A percentile compares a stretch with the other conserved stretches of the same genome.
Evolutionary conservation across 1,140 invertebrate species (phyloP).

Genomic region (Pseudomyrmex flavicornis): DNA sequence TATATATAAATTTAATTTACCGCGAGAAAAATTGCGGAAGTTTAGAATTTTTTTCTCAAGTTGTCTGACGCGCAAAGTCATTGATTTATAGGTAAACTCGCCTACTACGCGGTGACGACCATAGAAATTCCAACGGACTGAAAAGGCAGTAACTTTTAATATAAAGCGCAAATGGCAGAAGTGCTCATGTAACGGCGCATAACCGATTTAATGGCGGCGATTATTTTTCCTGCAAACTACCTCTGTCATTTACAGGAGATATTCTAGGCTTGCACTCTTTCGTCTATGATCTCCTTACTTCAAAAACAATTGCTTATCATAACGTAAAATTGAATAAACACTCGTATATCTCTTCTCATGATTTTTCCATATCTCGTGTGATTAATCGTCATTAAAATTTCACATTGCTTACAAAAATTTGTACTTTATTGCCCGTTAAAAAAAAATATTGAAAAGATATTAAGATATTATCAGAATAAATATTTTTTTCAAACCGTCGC

Average conservation of each 20-base stretch:
- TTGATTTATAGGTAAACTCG: conserved; percentile 53
- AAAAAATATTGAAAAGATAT: conserved; percentile 7
- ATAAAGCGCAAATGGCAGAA: conserved; percentile 3
- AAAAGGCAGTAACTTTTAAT: conserved; percentile 43
- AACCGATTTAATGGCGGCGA: conserved; percentile 11
- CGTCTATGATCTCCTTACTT: background rate
- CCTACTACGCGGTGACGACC: background rate
- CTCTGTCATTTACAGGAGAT: background rate
- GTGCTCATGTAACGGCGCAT: background rate
- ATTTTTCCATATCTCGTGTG: background rate
- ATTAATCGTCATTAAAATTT: conserved; percentile 29
- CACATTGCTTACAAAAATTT: conserved; percentile 9
- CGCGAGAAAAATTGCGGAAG: conserved; percentile 5
- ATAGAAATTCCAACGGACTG: conserved; percentile 32
- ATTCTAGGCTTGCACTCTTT: background rate
- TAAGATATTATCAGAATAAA: too few species aligned
- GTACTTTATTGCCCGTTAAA: background rate
- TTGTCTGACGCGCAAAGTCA: conserved; percentile 1
- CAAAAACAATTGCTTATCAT: background rate
- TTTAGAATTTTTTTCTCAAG: background rate
- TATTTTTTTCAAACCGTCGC: conserved; percentile 1
- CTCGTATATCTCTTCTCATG: background rate
- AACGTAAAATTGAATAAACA: conserved; percentile 22
- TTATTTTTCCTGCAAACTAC: background rate
- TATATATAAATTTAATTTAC: background rate